These are phyloP conservation scores for Rhagoletis pomonella DNA, from an alignment of 1,140 invertebrate genomes.

Conservation along the genomic window DNA sequence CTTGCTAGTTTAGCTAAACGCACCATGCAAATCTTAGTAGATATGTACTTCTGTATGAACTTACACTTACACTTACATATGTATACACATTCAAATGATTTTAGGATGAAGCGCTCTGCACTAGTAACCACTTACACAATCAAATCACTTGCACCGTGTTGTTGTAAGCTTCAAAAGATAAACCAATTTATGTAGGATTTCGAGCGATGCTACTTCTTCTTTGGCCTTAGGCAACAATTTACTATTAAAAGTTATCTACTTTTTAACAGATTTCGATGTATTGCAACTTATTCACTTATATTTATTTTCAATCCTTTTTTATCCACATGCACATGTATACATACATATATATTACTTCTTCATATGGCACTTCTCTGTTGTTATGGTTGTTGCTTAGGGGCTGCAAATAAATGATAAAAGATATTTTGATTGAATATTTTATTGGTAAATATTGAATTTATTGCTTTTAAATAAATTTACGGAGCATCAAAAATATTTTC, in stretches of 20 bases:
- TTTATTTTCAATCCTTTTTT: not conserved
- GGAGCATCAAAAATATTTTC: not conserved
- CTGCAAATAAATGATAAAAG: constrained; percentile 33
- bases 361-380: not conserved
- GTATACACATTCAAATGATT: not conserved
- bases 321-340: not conserved
- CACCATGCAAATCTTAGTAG: not conserved
- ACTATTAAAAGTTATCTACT: not conserved
- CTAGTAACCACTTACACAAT: not conserved
- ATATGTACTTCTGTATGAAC: not conserved
- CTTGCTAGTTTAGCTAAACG: not conserved
- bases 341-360: not conserved
- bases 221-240: not conserved
- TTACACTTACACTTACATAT: not conserved
- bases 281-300: constrained; percentile 4
- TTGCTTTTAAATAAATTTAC: constrained; percentile 9
- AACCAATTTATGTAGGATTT: not conserved
- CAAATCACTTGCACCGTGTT: not conserved
- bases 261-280: constrained; percentile 31
- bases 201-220: not conserved
- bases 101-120: too few species aligned
- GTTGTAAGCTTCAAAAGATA: not conserved
- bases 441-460: constrained; percentile 48
- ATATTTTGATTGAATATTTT: constrained; percentile 42
- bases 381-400: not conserved